Conservation (phyloP, 64 coral and sea anemone species). For the Actinia tenebrosa region DNA sequence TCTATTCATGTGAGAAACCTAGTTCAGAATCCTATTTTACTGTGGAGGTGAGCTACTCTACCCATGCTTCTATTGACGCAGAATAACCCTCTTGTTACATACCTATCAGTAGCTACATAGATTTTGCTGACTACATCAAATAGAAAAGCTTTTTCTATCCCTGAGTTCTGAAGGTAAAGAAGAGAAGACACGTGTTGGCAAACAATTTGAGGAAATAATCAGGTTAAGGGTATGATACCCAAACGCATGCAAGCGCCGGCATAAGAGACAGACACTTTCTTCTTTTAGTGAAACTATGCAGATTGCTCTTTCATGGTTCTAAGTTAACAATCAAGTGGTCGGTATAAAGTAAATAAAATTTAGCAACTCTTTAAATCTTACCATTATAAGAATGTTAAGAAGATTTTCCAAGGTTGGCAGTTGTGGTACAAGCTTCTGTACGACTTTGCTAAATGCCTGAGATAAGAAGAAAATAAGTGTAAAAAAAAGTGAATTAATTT, state of each 20-base stretch:
- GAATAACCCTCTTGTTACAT: neutral
- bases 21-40: too few species aligned
- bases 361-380: constrained; percentile 16
- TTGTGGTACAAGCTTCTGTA: constrained; percentile 79
- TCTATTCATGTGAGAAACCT: too few species aligned
- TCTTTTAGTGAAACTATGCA: too few species aligned
- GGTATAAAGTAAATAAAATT: too few species aligned
- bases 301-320: too few species aligned
- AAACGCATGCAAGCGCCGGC: neutral
- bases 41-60: too few species aligned
- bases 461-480: neutral
- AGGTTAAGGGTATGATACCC: neutral
- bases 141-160: constrained; percentile 96
- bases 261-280: too few species aligned
- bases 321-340: too few species aligned
- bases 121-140: constrained; percentile 99
- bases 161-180: constrained; percentile 68
- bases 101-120: constrained; percentile 99
- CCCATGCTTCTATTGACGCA: too few species aligned
- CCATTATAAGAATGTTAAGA: constrained; percentile 77
- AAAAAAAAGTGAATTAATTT: too few species aligned
- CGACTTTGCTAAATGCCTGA: constrained; percentile 86
- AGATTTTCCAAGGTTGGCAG: constrained; percentile 78
- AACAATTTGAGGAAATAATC: neutral
- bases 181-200: too few species aligned